Percentiles rank a stretch among this genome's conserved stretches.
Conservation (phyloP, 2,888 invertebrate species). For the Lottia gigantea region DNA sequence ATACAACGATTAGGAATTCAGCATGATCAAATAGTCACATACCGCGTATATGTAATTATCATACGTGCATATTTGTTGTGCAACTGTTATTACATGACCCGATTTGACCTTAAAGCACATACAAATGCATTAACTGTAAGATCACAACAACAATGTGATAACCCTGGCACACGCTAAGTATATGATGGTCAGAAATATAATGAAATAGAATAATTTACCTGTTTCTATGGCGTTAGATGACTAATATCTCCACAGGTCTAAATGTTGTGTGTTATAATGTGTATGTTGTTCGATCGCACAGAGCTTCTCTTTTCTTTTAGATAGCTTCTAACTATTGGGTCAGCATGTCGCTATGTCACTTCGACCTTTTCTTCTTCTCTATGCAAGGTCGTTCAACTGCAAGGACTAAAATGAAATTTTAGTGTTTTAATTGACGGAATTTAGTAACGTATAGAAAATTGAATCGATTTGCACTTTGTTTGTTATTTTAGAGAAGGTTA, state of each 20-base stretch:
- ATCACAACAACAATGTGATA: too few relatives aligned
- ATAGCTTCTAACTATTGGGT: conserved; percentile 3
- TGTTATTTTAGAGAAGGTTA: background rate
- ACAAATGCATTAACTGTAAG: background rate
- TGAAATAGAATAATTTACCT: background rate
- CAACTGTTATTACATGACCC: conserved; percentile 7
- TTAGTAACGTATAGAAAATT: too few relatives aligned
- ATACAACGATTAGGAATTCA: too few relatives aligned
- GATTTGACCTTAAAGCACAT: background rate
- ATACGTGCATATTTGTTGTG: background rate
- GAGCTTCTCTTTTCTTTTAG: conserved; percentile 10
- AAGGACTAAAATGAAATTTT: background rate
- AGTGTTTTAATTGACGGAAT: too few relatives aligned
- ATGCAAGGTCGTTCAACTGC: conserved; percentile 8
- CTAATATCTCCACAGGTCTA: conserved; percentile 7
- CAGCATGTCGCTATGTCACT: conserved; percentile 9
- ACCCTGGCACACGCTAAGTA: too few relatives aligned
- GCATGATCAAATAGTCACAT: too few relatives aligned
- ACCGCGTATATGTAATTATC: too few relatives aligned
- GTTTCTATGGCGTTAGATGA: conserved; percentile 11
- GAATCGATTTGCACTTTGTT: too few relatives aligned
- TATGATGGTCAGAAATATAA: too few relatives aligned
- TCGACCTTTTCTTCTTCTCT: conserved; percentile 2
- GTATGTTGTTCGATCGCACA: conserved; percentile 4
- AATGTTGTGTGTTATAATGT: background rate